Evolutionary conservation across 2,797 vertebrate species (phyloP), one percentile per base, ranked within the genome.

Genomic region (Platalea minor): DNA sequence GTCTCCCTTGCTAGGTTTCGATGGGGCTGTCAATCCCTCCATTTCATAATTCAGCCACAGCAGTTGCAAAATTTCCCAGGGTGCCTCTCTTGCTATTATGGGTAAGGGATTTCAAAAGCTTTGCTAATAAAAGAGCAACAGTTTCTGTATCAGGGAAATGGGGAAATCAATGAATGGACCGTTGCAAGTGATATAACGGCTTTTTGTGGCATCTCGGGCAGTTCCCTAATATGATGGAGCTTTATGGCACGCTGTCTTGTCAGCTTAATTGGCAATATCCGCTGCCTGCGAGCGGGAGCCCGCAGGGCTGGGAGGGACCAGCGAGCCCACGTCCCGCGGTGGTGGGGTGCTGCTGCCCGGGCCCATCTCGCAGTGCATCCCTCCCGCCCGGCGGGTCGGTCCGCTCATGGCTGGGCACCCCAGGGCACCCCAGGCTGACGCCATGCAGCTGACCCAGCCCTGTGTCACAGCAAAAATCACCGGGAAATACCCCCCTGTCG

Each of bases 281-380:
- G 0, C 74, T 73, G 35, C 14, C 10, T 17, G 37, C 0, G 5
- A 5, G 82, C 7, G 14, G n/a, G 75, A 68, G 24, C 86, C 69
- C 4, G 1, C 61, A 10, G 70, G 88, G 64, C 65, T 48, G 41
- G 45, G 43, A 50, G n/a, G 50, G 61, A 46, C 23, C 60, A 0
- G 25, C 0, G 43, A 29, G 67, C 54, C 2, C 0, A 0, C 5
- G 50, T 16, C 67, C 64, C 0, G 0, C 0, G 0, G 15, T 5
- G 16, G 3, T 37, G 82, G 54, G 69, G 37, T 54, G 79, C 67
- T 84, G 51, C 61, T 56, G 41, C 68, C 37, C 0, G 0, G 41
- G 43, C 68, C 17, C 39, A 24, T 33, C 73, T 45, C 4, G 0
- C 35, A 4, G 16, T 0, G 45, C 31, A 21, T 64, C 90, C 70